These are phyloP conservation scores for Zootoca vivipara DNA, from an alignment of 2,113 vertebrate species.

Conservation along the genomic window DNA sequence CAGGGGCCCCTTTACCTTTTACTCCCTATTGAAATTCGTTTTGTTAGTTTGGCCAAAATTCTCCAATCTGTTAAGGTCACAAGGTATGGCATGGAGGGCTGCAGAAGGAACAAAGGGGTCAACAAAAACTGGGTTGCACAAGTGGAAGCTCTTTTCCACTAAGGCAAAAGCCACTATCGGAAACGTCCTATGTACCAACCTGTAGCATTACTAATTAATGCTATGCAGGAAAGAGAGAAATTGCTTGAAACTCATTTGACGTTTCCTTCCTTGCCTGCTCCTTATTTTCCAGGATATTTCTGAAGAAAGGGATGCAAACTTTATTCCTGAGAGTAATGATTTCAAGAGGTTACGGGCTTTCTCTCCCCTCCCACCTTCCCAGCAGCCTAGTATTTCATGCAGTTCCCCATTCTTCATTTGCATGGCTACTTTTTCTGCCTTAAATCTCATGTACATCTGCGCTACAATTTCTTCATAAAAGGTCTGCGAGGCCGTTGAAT, in stretches of 20 bases:
- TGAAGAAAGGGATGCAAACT: slow-evolving; percentile 25
- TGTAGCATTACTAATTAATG: background rate
- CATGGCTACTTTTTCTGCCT: slow-evolving; percentile 56
- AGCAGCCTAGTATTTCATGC: slow-evolving; percentile 29
- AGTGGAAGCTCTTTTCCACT: no score
- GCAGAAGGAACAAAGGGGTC: no score
- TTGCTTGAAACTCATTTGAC: background rate
- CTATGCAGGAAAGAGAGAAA: background rate
- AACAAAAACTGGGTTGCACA: no score
- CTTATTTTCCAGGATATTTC: slow-evolving; percentile 43
- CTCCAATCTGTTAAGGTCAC: no score
- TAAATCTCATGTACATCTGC: slow-evolving; percentile 68
- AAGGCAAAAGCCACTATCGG: background rate
- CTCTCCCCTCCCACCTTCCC: background rate
- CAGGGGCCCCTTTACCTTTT: no score
- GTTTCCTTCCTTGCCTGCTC: background rate
- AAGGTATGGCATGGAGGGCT: no score
- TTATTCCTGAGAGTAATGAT: slow-evolving; percentile 33
- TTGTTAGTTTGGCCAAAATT: no score
- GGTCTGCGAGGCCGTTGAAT: slow-evolving; percentile 79
- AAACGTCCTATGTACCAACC: background rate
- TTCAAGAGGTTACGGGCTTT: slow-evolving; percentile 54
- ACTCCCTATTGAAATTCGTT: no score
- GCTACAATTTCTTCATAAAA: slow-evolving; percentile 80
- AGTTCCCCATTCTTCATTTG: slow-evolving; percentile 55